Conservation (phyloP, 1,140 invertebrate genomes). For the Glossosoma conforme region DNA sequence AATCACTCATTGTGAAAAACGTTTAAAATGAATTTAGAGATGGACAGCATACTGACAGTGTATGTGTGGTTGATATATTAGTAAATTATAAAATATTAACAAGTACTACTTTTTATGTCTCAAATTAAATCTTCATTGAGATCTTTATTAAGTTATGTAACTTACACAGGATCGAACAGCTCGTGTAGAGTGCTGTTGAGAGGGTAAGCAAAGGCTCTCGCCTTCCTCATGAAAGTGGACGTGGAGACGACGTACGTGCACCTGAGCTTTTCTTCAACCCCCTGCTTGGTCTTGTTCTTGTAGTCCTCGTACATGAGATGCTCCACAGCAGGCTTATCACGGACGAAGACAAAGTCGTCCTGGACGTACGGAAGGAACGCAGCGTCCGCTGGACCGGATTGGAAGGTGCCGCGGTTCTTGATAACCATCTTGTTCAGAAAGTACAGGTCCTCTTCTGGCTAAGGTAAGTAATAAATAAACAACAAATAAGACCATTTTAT, state of each 20-base stretch:
- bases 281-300: constrained; percentile 53
- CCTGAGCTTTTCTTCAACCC: constrained; percentile 54
- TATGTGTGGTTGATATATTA: constrained; percentile 6
- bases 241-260: constrained; percentile 70
- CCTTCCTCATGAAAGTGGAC: constrained; percentile 55
- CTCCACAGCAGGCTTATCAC: constrained; percentile 60
- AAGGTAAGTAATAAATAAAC: no score
- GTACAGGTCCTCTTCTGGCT: constrained; percentile 41
- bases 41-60: neutral
- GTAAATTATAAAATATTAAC: constrained; percentile 2
- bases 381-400: constrained; percentile 33
- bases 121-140: neutral
- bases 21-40: neutral
- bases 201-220: constrained; percentile 66
- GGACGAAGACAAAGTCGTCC: constrained; percentile 58
- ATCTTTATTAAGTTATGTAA: no score
- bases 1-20: no score
- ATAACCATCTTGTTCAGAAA: constrained; percentile 41
- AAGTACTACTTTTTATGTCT: no score
- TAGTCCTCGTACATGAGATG: constrained; percentile 66
- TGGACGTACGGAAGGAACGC: constrained; percentile 46
- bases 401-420: constrained; percentile 39
- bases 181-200: constrained; percentile 52
- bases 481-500: no score
- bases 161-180: constrained; percentile 65